These are phyloP conservation scores for Machaerirhynchus nigripectus DNA, from an alignment of 2,113 vertebrate species.

Conservation along the genomic window DNA sequence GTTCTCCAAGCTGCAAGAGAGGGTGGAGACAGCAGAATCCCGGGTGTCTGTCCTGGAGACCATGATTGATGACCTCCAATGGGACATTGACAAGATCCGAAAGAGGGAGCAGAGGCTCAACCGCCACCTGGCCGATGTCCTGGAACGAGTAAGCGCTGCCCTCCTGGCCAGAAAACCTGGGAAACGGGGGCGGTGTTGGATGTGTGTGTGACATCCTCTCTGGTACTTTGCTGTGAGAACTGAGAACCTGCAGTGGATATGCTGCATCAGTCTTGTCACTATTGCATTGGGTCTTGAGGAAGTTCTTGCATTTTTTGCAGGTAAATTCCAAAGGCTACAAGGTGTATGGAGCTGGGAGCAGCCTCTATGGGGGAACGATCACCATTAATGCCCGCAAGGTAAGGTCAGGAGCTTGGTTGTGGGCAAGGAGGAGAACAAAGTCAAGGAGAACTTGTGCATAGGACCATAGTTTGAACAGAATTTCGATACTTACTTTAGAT, in stretches of 20 bases:
- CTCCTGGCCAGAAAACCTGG: neutral
- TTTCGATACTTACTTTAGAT: neutral
- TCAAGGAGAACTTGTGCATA: neutral
- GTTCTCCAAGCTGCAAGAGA: slow-evolving; percentile 84
- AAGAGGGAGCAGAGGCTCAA: slow-evolving; percentile 92
- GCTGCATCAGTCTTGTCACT: neutral
- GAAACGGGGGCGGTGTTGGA: neutral
- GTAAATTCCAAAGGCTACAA: slow-evolving; percentile 98
- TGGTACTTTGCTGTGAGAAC: neutral
- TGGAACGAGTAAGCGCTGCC: slow-evolving; percentile 82
- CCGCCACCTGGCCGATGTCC: slow-evolving; percentile 87
- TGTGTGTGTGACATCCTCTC: neutral
- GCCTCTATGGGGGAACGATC: slow-evolving; percentile 91
- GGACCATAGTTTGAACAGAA: neutral
- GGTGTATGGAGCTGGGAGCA: slow-evolving; percentile 94
- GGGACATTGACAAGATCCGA: slow-evolving; percentile 97
- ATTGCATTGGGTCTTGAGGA: neutral
- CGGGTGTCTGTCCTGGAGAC: slow-evolving; percentile 88
- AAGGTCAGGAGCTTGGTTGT: neutral
- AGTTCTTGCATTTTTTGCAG: slow-evolving; percentile 61
- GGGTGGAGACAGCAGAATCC: slow-evolving; percentile 88
- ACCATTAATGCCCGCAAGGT: slow-evolving; percentile 97
- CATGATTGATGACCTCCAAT: slow-evolving; percentile 92
- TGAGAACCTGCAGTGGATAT: neutral
- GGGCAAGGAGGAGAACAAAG: neutral